Conservation (phyloP, 2,888 invertebrate species). For the Diarsia mendica region DNA sequence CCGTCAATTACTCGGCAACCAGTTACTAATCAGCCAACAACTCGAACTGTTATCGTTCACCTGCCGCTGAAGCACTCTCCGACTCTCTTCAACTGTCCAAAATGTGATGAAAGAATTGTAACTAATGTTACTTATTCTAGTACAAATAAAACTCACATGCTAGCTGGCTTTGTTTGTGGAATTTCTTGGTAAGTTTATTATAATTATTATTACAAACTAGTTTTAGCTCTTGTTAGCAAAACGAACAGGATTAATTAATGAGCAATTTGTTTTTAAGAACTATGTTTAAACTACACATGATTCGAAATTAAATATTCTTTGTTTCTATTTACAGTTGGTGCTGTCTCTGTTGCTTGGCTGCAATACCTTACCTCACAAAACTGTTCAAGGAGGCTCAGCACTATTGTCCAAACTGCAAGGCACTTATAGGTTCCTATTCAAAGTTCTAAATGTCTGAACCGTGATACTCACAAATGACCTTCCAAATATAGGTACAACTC, state of each 20-base stretch:
- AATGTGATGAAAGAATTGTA: conserved; percentile 78
- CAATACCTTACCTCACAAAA: conserved; percentile 81
- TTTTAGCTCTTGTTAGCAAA: neutral
- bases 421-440: conserved; percentile 81
- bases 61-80: conserved; percentile 76
- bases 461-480: conserved; percentile 19
- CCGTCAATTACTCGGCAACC: conserved; percentile 73
- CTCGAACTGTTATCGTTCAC: conserved; percentile 79
- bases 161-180: conserved; percentile 86
- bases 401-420: conserved; percentile 83
- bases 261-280: neutral
- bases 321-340: conserved; percentile 82
- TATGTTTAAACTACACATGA: neutral
- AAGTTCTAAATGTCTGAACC: conserved; percentile 53
- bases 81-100: conserved; percentile 77
- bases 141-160: conserved; percentile 83
- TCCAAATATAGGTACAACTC: neutral
- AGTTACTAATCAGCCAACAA: conserved; percentile 70
- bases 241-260: neutral
- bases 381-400: conserved; percentile 83
- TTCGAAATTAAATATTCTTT: neutral
- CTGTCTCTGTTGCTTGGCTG: conserved; percentile 83
- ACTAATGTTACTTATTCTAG: conserved; percentile 83
- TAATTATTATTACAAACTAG: neutral
- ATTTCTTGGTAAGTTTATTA: conserved; percentile 77